Base-by-base conservation (phyloP, 2,888 invertebrate genomes). In the Megastigmus dorsalis region DNA sequence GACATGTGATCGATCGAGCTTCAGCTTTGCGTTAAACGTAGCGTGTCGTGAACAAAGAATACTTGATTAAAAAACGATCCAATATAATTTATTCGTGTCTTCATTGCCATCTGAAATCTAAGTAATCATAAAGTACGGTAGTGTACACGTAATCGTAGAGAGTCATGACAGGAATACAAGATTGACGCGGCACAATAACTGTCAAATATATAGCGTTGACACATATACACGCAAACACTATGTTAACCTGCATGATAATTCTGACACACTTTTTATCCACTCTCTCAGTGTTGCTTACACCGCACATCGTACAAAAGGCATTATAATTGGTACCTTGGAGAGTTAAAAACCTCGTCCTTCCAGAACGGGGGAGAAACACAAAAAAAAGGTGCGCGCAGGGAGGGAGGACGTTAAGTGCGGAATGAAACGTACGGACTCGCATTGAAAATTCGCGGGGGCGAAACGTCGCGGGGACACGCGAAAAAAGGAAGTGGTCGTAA, bases 261-360 rank as follows among this genome's bases (percentile, higher is more conserved):
- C 28, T 23, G 18, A 57, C 15, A 52, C 20, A 59, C 10, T 66
- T 50, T 48, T 60, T 55, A 55, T 41, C n/a, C n/a, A n/a, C n/a
- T n/a, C n/a, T 74, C 54, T 65, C 70, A 72, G 45, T 76, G 74
- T 72, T 55, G 71, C 57, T 66, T 71, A 60, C 72, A 68, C 60
- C 30, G 59, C 60, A 67, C 60, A 60, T 54, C 10, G 23, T 36
- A 66, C 59, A 66, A 45, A 43, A 43, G 60, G 52, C 18, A 54
- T 60, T 43, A 45, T 30, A 62, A 63, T 43, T 41, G 36, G 5
- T n/a, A 55, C 36, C 33, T 59, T 36, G 13, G 20, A 18, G 43
- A 66, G 15, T n/a, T n/a, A n/a, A 20, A 54, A 41, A 55, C 18
- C 30, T 43, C 20, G 41, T 20, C 9, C n/a, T 18, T 28, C 15